Conservation (phyloP, 1,140 invertebrate genomes). For the Archivesica marissinica region DNA sequence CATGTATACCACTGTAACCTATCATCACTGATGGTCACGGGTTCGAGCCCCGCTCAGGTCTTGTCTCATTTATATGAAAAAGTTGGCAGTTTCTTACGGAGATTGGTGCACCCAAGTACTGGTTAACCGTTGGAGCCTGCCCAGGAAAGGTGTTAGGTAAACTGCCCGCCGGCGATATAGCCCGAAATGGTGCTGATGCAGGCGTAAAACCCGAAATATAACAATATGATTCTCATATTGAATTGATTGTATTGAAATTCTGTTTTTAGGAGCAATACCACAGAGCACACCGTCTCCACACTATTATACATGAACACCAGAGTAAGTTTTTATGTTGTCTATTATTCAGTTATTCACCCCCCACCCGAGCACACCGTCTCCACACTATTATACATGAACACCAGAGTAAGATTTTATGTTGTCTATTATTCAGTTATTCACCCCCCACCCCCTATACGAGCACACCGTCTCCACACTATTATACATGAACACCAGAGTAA, state of each 20-base stretch:
- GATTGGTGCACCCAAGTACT: no score
- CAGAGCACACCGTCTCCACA: background rate
- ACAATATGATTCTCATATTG: no score
- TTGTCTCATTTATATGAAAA: no score
- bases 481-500: background rate
- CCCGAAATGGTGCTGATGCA: no score
- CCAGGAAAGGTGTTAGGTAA: no score
- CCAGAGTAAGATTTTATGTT: background rate
- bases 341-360: background rate
- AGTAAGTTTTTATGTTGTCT: background rate
- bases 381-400: background rate
- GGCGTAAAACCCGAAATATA: no score
- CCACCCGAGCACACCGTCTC: background rate
- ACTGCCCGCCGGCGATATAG: no score
- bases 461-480: background rate
- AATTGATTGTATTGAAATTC: background rate
- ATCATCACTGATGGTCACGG: no score
- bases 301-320: background rate
- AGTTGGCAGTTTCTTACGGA: no score
- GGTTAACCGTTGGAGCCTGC: no score
- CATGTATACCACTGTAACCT: no score
- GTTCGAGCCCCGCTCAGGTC: no score
- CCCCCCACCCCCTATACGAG: background rate
- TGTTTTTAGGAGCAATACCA: constrained; percentile 4
- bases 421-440: background rate